phyloP scores from a whole-genome alignment of 2,113 vertebrate genomes.

The Gymnocephalus cernua region DNA sequence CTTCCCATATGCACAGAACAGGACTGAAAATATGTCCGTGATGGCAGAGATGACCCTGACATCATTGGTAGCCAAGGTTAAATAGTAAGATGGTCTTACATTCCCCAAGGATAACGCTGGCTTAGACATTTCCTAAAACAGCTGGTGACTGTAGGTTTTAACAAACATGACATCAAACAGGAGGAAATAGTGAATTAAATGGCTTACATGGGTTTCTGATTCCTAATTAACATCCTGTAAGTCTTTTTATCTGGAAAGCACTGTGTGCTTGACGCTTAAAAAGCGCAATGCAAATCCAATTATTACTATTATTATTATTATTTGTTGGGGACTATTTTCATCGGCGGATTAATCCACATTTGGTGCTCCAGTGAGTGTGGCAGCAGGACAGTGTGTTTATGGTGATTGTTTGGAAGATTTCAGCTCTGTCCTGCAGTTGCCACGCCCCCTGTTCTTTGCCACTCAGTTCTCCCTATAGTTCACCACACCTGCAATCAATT shows the following conservation, averaged over 20 bases:
- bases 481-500: too few species aligned
- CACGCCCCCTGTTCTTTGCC: too few species aligned
- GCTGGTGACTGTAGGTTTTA: neutral
- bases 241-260: too few species aligned
- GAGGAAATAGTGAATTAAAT: too few species aligned
- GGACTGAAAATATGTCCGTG: neutral
- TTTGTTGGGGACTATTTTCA: neutral
- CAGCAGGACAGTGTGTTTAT: neutral
- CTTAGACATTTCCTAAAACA: neutral
- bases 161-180: too few species aligned
- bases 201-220: too few species aligned
- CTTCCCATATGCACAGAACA: constrained; percentile 2
- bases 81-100: neutral
- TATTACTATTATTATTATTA: neutral
- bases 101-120: neutral
- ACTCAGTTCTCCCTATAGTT: too few species aligned
- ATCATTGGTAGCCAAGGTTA: neutral
- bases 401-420: too few species aligned
- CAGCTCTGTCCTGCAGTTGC: too few species aligned
- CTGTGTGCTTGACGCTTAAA: too few species aligned
- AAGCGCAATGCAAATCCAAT: too few species aligned
- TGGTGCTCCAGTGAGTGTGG: neutral
- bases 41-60: constrained; percentile 9
- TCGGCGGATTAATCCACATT: neutral
- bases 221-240: too few species aligned